Percentiles rank a stretch among this genome's conserved stretches.
phyloP scores from a whole-genome alignment of 2,113 vertebrate species.

The Siniperca knerii region DNA sequence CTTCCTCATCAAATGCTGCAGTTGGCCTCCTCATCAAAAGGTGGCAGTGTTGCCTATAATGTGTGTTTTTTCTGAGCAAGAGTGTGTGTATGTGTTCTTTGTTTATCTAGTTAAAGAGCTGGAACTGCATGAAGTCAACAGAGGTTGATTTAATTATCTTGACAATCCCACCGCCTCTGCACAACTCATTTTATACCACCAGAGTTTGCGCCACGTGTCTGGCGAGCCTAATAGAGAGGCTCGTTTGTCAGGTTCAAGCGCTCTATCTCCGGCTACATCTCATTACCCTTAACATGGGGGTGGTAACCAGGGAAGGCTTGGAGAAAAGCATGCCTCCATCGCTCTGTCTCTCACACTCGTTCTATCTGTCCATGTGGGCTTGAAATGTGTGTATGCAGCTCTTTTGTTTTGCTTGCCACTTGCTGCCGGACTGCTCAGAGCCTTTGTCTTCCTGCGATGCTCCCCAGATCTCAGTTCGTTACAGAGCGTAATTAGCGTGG shows the following conservation, averaged over 20 bases:
- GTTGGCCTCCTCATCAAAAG: slow-evolving; percentile 72
- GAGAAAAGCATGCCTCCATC: slow-evolving; percentile 44
- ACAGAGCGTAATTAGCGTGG: slow-evolving; percentile 78
- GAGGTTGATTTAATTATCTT: slow-evolving; percentile 70
- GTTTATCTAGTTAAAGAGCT: slow-evolving; percentile 65
- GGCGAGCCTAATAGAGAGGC: slow-evolving; percentile 53
- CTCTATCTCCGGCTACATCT: slow-evolving; percentile 58
- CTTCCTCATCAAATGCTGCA: slow-evolving; percentile 57
- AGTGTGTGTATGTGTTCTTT: slow-evolving; percentile 6
- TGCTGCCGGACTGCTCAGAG: slow-evolving; percentile 64
- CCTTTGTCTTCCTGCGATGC: slow-evolving; percentile 73
- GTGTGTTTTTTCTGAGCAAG: not conserved
- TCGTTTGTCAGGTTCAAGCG: slow-evolving; percentile 60
- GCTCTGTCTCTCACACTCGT: slow-evolving; percentile 27
- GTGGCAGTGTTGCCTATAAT: slow-evolving; percentile 61
- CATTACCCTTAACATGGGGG: slow-evolving; percentile 67
- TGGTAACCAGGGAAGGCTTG: slow-evolving; percentile 33
- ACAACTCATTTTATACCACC: slow-evolving; percentile 48
- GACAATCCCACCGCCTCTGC: slow-evolving; percentile 46
- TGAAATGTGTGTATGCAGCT: slow-evolving; percentile 68
- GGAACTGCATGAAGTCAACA: slow-evolving; percentile 53
- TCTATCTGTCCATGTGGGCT: slow-evolving; percentile 47
- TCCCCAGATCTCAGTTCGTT: slow-evolving; percentile 77
- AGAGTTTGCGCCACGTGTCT: slow-evolving; percentile 37
- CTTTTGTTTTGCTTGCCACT: slow-evolving; percentile 65